Conservation (phyloP, 2,888 invertebrate species). For the Drosophila stalkeri region DNA sequence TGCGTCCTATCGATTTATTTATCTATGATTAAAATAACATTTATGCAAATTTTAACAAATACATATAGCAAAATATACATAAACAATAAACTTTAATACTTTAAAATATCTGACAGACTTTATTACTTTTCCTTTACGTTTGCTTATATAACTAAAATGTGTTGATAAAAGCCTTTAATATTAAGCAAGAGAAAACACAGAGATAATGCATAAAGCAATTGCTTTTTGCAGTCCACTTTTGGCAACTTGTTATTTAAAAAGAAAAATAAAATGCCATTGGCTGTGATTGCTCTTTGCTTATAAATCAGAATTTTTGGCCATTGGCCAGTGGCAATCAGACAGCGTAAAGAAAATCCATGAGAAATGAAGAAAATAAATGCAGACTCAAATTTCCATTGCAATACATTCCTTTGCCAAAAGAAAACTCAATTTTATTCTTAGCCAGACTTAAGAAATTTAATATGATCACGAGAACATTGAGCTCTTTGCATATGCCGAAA, state of each 20-base stretch:
- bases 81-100: neutral
- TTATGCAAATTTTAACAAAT: neutral
- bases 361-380: neutral
- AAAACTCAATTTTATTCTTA: neutral
- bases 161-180: neutral
- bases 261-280: neutral
- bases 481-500: neutral
- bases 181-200: slow-evolving; percentile 4
- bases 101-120: neutral
- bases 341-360: neutral
- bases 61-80: neutral
- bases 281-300: neutral
- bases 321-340: slow-evolving; percentile 3
- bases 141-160: neutral
- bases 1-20: too few species aligned
- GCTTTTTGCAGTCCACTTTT: slow-evolving; percentile 2
- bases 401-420: neutral
- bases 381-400: neutral
- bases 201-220: slow-evolving; percentile 10
- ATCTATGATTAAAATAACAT: neutral
- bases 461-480: neutral
- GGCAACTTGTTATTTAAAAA: neutral
- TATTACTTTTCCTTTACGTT: neutral
- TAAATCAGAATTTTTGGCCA: slow-evolving; percentile 7
- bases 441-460: neutral